Evolutionary conservation across 1,140 invertebrate species (phyloP).

Genomic region (Bombus soroeensis): DNA sequence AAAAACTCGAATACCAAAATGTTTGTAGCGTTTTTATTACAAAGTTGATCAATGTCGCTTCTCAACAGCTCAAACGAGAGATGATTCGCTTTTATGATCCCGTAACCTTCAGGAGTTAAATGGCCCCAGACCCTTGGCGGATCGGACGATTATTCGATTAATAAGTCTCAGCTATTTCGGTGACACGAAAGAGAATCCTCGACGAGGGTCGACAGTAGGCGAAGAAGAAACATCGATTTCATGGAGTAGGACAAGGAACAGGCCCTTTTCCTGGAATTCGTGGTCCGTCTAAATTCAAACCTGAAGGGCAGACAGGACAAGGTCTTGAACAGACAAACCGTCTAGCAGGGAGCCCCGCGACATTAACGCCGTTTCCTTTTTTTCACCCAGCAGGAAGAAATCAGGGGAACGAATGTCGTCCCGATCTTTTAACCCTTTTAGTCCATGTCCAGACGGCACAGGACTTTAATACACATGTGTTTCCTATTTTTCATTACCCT

Average conservation of each 20-base stretch:
- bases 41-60: too few species aligned
- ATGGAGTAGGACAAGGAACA: conserved; percentile 35
- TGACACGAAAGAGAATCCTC: not conserved
- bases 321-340: conserved; percentile 51
- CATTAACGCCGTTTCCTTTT: conserved; percentile 59
- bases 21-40: too few species aligned
- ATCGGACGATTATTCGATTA: conserved; percentile 32
- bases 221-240: conserved; percentile 32
- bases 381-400: conserved; percentile 25
- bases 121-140: too few species aligned
- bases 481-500: not conserved
- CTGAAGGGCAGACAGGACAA: conserved; percentile 61
- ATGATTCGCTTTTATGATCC: not conserved
- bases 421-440: conserved; percentile 16
- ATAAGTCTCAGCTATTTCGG: conserved; percentile 38
- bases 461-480: not conserved
- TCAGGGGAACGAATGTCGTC: not conserved
- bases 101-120: not conserved
- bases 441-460: not conserved
- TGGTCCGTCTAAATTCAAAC: conserved; percentile 60
- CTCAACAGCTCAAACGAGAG: not conserved
- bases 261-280: conserved; percentile 51
- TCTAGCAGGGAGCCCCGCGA: conserved; percentile 53
- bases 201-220: not conserved
- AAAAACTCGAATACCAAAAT: too few species aligned